Conservation (phyloP, 2,888 invertebrate genomes). For the Slavum lentiscoides region DNA sequence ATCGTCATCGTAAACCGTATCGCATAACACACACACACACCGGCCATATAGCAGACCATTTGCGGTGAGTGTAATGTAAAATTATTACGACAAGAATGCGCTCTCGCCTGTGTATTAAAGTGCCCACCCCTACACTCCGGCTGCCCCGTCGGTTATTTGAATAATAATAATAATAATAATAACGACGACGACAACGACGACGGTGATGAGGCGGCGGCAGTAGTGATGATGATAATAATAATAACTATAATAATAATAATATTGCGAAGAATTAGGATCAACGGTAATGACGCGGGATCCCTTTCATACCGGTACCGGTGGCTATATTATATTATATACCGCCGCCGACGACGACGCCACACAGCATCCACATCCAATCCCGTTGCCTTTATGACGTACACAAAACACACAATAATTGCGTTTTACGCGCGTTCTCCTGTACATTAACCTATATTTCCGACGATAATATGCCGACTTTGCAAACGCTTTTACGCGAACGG, state of each 20-base stretch:
- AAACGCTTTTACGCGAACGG: conserved; percentile 42
- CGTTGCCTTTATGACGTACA: conserved; percentile 41
- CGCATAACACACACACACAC: not conserved
- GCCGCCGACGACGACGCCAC: too few species aligned
- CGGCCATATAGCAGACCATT: conserved; percentile 45
- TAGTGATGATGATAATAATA: not conserved
- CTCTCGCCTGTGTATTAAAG: conserved; percentile 35
- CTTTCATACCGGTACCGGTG: not conserved
- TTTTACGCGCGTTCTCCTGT: conserved; percentile 23
- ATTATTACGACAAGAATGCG: conserved; percentile 49
- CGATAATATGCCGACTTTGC: conserved; percentile 43
- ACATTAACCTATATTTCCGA: conserved; percentile 28
- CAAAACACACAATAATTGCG: conserved; percentile 38
- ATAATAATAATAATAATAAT: conserved; percentile 43
- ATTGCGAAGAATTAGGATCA: conserved; percentile 51
- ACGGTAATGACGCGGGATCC: conserved; percentile 45
- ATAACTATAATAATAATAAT: conserved; percentile 38
- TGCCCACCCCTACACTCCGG: conserved; percentile 18
- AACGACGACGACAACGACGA: not conserved
- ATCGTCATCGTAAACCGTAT: conserved; percentile 31
- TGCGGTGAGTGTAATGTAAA: conserved; percentile 49
- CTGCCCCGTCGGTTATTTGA: conserved; percentile 33
- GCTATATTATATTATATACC: not conserved
- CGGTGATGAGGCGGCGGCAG: not conserved
- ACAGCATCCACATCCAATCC: conserved; percentile 2